phyloP scores from a whole-genome alignment of 1,140 invertebrate genomes.

The Drosophila persimilis region DNA sequence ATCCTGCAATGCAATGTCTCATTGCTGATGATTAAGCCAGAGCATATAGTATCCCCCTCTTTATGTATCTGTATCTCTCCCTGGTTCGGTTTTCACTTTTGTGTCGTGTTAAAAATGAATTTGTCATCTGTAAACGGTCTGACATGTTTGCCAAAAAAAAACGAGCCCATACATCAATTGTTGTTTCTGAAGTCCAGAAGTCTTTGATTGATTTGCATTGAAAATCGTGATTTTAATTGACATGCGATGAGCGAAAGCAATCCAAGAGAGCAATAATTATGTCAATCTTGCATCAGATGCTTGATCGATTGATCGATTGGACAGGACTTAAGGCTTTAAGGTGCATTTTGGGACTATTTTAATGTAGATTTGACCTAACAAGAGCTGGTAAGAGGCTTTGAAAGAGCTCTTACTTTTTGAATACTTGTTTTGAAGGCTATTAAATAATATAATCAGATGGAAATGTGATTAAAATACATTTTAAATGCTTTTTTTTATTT shows the following conservation, averaged over 20 bases:
- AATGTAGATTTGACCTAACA: no score
- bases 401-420: no score
- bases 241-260: constrained; percentile 42
- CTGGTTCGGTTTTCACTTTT: constrained; percentile 57
- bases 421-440: no score
- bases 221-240: constrained; percentile 69
- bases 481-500: no score
- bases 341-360: no score
- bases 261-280: constrained; percentile 67
- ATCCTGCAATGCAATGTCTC: constrained; percentile 69
- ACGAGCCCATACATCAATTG: constrained; percentile 73
- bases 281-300: constrained; percentile 46
- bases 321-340: neutral
- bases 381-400: no score
- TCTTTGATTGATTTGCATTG: constrained; percentile 81
- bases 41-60: constrained; percentile 4
- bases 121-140: constrained; percentile 80
- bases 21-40: constrained; percentile 55
- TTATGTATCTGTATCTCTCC: constrained; percentile 21
- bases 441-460: no score
- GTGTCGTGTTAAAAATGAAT: constrained; percentile 81
- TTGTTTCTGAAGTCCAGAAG: constrained; percentile 38
- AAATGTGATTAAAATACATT: no score
- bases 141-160: constrained; percentile 75
- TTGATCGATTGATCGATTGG: constrained; percentile 56